Evolutionary conservation across 2,797 vertebrate genomes (phyloP).

Genomic region (Notolepis coatsorum): DNA sequence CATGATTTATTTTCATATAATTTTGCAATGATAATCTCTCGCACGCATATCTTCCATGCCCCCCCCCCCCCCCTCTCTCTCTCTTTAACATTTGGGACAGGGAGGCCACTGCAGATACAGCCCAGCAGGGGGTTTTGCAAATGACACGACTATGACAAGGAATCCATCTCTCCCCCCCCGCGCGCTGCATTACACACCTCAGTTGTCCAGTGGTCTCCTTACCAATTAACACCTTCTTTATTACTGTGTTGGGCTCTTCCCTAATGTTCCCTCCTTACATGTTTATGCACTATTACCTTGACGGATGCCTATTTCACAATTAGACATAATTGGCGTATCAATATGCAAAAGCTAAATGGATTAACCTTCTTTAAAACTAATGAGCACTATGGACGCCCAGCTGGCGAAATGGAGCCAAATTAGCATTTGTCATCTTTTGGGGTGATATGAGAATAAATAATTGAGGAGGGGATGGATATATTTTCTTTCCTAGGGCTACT

Average conservation of each 20-base stretch:
- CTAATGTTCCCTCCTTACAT: slow-evolving; percentile 92
- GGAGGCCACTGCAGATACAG: slow-evolving; percentile 87
- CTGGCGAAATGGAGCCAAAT: slow-evolving; percentile 94
- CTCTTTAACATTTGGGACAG: slow-evolving; percentile 70
- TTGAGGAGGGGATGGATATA: slow-evolving; percentile 42
- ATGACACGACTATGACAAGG: slow-evolving; percentile 90
- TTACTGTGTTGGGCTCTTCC: slow-evolving; percentile 91
- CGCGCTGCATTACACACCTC: slow-evolving; percentile 90
- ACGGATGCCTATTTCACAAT: slow-evolving; percentile 95
- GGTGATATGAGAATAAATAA: slow-evolving; percentile 78
- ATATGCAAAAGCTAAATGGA: slow-evolving; percentile 99
- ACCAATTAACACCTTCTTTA: slow-evolving; percentile 97
- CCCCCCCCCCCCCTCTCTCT: background rate
- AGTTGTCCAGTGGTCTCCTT: slow-evolving; percentile 89
- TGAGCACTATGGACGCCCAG: slow-evolving; percentile 94
- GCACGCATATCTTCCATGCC: background rate
- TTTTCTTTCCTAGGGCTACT: slow-evolving; percentile 57
- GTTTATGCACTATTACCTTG: slow-evolving; percentile 99
- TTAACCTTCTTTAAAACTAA: slow-evolving; percentile 99
- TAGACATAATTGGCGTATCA: slow-evolving; percentile 98
- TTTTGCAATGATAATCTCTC: slow-evolving; percentile 7
- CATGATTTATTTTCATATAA: background rate
- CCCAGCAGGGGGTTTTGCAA: slow-evolving; percentile 90
- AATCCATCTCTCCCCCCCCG: slow-evolving; percentile 89
- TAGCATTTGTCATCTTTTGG: slow-evolving; percentile 95